Percentiles rank a stretch among this genome's conserved stretches.
Conservation (phyloP, 2,888 invertebrate genomes). For the Cantharis rufa region DNA sequence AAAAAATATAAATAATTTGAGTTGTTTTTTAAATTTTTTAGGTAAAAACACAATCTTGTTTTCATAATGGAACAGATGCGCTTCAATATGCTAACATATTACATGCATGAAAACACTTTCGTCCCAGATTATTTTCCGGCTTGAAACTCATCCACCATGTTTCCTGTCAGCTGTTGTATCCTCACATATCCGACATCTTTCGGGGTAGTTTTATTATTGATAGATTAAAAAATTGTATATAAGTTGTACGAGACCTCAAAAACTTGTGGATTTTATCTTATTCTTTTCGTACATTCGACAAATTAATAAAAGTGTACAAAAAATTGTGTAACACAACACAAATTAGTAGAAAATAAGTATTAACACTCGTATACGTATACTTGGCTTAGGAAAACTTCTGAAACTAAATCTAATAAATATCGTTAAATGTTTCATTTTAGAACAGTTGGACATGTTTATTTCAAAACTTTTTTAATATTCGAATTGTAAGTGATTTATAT, state of each 20-base stretch:
- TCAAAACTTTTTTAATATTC: constrained; percentile 33
- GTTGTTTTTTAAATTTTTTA: constrained; percentile 15
- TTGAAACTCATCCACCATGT: constrained; percentile 24
- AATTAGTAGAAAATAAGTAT: background rate
- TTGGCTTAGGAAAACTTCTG: constrained; percentile 6
- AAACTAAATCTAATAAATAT: constrained; percentile 25
- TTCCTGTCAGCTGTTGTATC: constrained; percentile 26
- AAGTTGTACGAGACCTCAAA: background rate
- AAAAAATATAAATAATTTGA: constrained; percentile 1
- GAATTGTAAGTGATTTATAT: constrained; percentile 30
- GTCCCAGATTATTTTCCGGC: constrained; percentile 25
- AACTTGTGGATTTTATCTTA: background rate
- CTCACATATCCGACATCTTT: constrained; percentile 14
- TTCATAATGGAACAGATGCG: constrained; percentile 29
- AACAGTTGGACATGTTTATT: constrained; percentile 31
- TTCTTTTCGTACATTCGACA: background rate
- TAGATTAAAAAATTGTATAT: background rate
- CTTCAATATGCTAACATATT: constrained; percentile 29
- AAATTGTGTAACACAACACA: background rate
- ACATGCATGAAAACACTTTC: constrained; percentile 31
- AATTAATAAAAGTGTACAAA: background rate
- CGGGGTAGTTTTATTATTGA: constrained; percentile 9
- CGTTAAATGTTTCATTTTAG: constrained; percentile 28
- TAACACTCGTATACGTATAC: background rate
- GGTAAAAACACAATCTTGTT: constrained; percentile 26